Evolutionary conservation across 2,797 vertebrate genomes (phyloP).

Genomic region (Chaetophractus vellerosus): DNA sequence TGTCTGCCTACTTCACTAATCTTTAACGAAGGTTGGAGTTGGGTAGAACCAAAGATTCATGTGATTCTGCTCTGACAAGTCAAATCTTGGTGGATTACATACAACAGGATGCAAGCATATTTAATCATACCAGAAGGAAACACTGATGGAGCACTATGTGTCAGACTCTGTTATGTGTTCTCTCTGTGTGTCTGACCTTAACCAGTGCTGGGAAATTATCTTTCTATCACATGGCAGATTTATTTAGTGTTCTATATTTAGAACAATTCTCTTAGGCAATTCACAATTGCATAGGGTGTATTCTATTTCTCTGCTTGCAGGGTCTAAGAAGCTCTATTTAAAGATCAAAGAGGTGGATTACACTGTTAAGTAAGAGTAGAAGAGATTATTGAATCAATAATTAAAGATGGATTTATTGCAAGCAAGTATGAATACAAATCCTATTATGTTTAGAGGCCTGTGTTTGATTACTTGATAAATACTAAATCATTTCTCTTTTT

Average conservation of each 20-base stretch:
- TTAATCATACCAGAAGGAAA: too few relatives aligned
- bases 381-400: constrained; percentile 51
- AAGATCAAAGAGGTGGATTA: constrained; percentile 9
- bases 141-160: background rate
- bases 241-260: constrained; percentile 58
- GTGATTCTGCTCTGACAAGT: background rate
- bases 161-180: background rate
- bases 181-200: background rate
- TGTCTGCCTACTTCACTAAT: background rate
- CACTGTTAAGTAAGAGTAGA: background rate
- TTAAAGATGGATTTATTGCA: constrained; percentile 47
- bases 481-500: constrained; percentile 43
- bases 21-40: background rate
- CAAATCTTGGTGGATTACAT: background rate
- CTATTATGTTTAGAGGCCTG: constrained; percentile 30
- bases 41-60: background rate
- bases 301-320: constrained; percentile 1
- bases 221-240: background rate
- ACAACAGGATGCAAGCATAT: too few relatives aligned
- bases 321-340: constrained; percentile 13
- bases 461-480: constrained; percentile 41
- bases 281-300: background rate
- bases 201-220: background rate
- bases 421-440: constrained; percentile 13
- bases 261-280: constrained; percentile 28